Evolutionary conservation across 2,888 invertebrate genomes (phyloP), one percentile per base, ranked within the genome.

Genomic region (Unio delphinus): DNA sequence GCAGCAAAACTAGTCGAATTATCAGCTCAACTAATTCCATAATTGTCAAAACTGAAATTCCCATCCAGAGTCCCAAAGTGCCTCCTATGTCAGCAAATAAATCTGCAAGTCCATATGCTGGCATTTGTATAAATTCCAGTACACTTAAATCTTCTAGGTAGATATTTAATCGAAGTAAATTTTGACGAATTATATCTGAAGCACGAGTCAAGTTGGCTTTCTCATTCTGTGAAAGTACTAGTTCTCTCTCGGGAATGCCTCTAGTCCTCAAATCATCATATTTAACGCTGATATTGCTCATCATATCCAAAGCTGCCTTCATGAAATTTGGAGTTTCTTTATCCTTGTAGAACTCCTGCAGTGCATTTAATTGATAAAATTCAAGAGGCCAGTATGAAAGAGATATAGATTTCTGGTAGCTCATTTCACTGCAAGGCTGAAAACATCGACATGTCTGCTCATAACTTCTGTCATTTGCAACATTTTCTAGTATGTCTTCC

Each of bases 61-160:
- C 87, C 84, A 87, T 87, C 87, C 87, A 87, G 34, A 87, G 77
- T 8, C 87, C 87, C 45, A 87, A 74, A 3, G 87, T 87, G 1
- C 87, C 87, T 7, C 87, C 87, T 55, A 87, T 86, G 68, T 87
- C 87, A 0, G 86, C 84, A 68, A 87, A 84, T 61, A 87, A 79
- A 70, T 87, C 86, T 1, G 82, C 84, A 34, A 87, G 73, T 1
- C 82, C 85, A 72, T 87, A 87, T 18, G 82, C 84, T 7, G 85
- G 83, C 74, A 83, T 83, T 74, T 87, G 86, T 54, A 74, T 79
- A 65, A 84, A 85, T 73, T 87, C 86, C 7, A 84, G 81, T 18
- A 87, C 84, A 74, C 85, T 86, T 23, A 87, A 76, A 69, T 87
- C 88, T 70, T 87, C 86, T 55, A 88, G 72, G 69, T 87, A 88